Percentiles rank a stretch among this genome's conserved stretches.
These are phyloP conservation scores for Itoplectis maculator DNA, from an alignment of 2,888 invertebrate species.

Conservation along the genomic window DNA sequence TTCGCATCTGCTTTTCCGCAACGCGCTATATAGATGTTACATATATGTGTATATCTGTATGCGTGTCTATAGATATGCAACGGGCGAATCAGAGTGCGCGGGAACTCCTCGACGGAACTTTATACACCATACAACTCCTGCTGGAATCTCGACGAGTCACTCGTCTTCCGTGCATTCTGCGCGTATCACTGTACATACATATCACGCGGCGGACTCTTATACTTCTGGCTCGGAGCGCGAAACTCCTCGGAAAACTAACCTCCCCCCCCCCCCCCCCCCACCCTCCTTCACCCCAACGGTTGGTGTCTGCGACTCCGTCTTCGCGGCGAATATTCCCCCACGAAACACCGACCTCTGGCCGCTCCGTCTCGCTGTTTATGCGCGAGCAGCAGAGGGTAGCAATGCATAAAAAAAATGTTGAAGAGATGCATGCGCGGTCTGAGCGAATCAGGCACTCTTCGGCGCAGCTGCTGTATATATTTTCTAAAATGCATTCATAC, in stretches of 20 bases:
- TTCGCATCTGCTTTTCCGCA: slow-evolving; percentile 46
- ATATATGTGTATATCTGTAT: no score
- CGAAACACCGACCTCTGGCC: slow-evolving; percentile 3
- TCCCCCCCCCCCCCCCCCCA: slow-evolving; percentile 21
- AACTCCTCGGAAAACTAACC: slow-evolving; percentile 21
- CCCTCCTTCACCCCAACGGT: no score
- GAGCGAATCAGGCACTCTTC: no score
- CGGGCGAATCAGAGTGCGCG: slow-evolving; percentile 40
- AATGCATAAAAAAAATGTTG: no score
- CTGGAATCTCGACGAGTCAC: slow-evolving; percentile 57
- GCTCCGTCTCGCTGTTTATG: no score
- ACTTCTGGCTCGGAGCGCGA: background rate
- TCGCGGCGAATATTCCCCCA: slow-evolving; percentile 24
- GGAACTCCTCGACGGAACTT: slow-evolving; percentile 57
- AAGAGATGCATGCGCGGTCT: no score
- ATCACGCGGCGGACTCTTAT: background rate
- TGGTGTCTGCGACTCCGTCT: no score
- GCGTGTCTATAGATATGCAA: no score
- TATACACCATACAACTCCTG: slow-evolving; percentile 30
- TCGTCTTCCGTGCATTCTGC: slow-evolving; percentile 34
- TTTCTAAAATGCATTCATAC: no score
- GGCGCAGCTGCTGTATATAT: no score
- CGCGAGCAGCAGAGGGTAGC: no score
- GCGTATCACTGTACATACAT: background rate
- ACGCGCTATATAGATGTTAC: background rate